Percentiles rank a stretch among this genome's conserved stretches.
phyloP scores from a whole-genome alignment of 2,113 vertebrate species.

The Otis tarda region DNA sequence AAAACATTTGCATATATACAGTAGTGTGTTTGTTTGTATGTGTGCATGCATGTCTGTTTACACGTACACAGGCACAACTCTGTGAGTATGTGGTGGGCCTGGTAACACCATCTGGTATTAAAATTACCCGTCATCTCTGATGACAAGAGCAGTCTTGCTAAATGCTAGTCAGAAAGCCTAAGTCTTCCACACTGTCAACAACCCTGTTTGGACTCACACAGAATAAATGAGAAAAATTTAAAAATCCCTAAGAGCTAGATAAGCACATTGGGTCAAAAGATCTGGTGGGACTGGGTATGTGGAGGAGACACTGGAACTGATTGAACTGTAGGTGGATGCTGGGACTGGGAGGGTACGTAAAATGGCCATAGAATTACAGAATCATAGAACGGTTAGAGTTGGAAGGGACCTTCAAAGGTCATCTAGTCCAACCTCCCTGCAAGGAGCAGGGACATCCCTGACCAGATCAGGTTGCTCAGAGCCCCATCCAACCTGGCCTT shows the following conservation, averaged over 20 bases:
- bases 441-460: too few species aligned
- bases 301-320: not conserved
- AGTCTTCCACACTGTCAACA: not conserved
- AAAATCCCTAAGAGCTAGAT: not conserved
- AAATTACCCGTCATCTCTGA: not conserved
- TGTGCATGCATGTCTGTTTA: not conserved
- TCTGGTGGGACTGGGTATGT: not conserved
- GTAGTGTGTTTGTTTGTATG: not conserved
- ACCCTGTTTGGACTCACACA: not conserved
- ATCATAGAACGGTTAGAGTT: too few species aligned
- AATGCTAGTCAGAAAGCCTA: not conserved
- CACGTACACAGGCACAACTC: not conserved
- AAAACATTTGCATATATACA: slow-evolving; percentile 3
- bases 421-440: too few species aligned
- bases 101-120: not conserved
- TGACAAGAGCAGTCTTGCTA: not conserved
- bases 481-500: too few species aligned
- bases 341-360: not conserved
- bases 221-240: not conserved
- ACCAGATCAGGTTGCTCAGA: too few species aligned
- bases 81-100: not conserved
- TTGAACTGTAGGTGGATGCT: not conserved
- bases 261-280: not conserved
- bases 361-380: not conserved
- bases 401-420: too few species aligned